phyloP scores from a whole-genome alignment of 2,113 vertebrate genomes.

The Pseudonaja textilis region DNA sequence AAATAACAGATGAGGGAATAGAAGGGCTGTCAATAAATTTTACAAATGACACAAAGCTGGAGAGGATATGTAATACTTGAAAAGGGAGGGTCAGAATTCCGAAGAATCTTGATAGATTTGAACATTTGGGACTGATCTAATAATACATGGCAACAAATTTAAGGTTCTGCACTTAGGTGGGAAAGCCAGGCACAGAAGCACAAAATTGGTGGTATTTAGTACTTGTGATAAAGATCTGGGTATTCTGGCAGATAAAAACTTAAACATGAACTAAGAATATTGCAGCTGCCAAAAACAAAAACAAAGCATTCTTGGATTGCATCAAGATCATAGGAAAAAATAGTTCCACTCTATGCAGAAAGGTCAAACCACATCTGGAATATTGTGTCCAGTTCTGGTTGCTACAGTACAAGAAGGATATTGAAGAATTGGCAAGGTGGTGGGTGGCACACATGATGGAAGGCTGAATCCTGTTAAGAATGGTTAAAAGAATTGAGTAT shows the following conservation, averaged over 20 bases:
- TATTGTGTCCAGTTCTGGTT: neutral
- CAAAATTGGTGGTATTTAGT: neutral
- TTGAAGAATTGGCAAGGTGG: neutral
- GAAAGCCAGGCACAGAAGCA: neutral
- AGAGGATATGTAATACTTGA: neutral
- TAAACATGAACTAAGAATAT: neutral
- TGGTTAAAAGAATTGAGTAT: neutral
- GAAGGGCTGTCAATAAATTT: neutral
- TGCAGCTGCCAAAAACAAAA: neutral
- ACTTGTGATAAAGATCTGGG: neutral
- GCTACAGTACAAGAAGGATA: neutral
- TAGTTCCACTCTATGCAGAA: neutral
- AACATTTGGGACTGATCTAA: neutral
- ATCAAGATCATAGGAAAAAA: neutral
- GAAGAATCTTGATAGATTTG: neutral
- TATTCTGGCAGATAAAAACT: neutral
- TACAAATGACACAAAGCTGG: neutral
- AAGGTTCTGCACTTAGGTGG: neutral
- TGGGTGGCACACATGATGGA: neutral
- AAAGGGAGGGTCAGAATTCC: neutral
- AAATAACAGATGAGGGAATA: neutral
- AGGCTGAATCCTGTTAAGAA: neutral
- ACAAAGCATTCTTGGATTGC: neutral
- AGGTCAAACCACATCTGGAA: neutral
- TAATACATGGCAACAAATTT: neutral